Conservation (phyloP, 1,140 invertebrate species). For the Drosophila ogumai region DNA sequence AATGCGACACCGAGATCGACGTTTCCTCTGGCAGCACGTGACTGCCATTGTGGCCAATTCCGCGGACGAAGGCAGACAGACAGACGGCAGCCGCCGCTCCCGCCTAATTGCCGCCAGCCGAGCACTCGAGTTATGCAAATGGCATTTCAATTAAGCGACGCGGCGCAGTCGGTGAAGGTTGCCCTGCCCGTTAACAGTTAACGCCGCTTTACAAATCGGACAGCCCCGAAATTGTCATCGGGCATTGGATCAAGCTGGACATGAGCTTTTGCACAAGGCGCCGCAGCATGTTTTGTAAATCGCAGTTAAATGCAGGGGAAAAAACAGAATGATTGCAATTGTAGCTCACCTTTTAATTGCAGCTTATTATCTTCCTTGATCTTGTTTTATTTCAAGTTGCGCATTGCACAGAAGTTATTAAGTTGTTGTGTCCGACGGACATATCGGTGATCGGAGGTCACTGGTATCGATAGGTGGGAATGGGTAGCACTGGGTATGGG, state of each 20-base stretch:
- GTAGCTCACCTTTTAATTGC: not conserved
- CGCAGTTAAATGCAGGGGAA: conserved; percentile 40
- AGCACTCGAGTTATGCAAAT: conserved; percentile 66
- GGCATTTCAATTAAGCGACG: conserved; percentile 76
- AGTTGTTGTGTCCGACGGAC: no score
- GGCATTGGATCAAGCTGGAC: conserved; percentile 43
- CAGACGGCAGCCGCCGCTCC: not conserved
- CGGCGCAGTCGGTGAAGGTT: conserved; percentile 67
- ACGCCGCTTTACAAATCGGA: conserved; percentile 54
- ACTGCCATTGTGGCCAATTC: conserved; percentile 39
- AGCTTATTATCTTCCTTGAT: not conserved
- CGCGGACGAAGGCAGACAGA: conserved; percentile 1
- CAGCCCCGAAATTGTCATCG: conserved; percentile 64
- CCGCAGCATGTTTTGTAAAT: conserved; percentile 54
- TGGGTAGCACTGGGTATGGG: no score
- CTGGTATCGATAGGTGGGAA: no score
- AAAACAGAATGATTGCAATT: conserved; percentile 5
- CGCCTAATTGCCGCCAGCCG: conserved; percentile 30
- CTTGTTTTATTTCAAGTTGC: not conserved
- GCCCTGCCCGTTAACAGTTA: conserved; percentile 66
- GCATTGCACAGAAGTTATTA: not conserved
- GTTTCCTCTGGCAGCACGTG: conserved; percentile 62
- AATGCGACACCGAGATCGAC: conserved; percentile 26
- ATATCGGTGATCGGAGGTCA: no score
- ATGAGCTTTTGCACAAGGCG: conserved; percentile 57